phyloP scores from a whole-genome alignment of 2,888 invertebrate species.

The Glaucopsyche alexis region DNA sequence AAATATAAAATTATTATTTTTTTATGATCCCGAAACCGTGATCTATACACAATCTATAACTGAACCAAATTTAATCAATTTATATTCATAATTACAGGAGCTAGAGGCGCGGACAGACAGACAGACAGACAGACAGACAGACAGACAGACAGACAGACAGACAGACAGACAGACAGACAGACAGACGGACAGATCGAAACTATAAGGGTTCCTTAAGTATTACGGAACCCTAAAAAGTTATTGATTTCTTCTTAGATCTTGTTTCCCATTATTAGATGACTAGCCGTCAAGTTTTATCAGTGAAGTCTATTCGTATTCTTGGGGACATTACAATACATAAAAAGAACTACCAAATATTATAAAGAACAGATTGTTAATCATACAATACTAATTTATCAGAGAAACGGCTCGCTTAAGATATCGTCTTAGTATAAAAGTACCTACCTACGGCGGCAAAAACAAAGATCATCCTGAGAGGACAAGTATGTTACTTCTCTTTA shows the following conservation, averaged over 20 bases:
- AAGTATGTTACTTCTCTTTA: neutral
- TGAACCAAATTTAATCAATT: too few species aligned
- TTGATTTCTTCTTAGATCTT: neutral
- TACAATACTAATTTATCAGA: constrained; percentile 40
- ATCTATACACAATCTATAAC: too few species aligned
- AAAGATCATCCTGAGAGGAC: constrained; percentile 45
- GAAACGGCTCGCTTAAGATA: constrained; percentile 1
- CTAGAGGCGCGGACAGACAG: too few species aligned
- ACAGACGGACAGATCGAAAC: too few species aligned
- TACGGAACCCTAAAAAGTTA: too few species aligned
- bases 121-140: too few species aligned
- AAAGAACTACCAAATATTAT: neutral
- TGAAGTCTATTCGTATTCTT: neutral
- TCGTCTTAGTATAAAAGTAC: constrained; percentile 46
- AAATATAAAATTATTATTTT: too few species aligned
- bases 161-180: too few species aligned
- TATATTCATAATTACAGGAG: too few species aligned
- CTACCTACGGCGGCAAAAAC: constrained; percentile 50
- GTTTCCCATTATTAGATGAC: neutral
- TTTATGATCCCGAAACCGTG: too few species aligned
- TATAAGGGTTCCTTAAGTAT: too few species aligned
- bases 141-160: too few species aligned
- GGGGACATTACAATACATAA: neutral
- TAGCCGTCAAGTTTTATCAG: neutral
- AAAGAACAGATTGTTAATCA: constrained; percentile 38